Conservation (phyloP, 1,140 invertebrate genomes). For the Penaeus chinensis region DNA sequence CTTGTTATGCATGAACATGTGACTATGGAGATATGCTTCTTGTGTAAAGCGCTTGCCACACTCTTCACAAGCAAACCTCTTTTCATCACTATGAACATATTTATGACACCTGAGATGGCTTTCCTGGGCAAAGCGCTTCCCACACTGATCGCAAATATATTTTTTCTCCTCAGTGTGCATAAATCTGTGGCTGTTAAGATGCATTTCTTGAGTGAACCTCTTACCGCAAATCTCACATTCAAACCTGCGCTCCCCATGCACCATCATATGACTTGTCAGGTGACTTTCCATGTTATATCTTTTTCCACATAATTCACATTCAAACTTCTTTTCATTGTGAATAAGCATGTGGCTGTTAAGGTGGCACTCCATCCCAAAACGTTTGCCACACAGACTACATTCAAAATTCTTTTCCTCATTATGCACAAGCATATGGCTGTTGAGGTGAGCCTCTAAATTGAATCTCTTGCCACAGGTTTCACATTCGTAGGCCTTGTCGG, state of each 20-base stretch:
- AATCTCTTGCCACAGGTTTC: slow-evolving; percentile 9
- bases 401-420: slow-evolving; percentile 1
- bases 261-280: slow-evolving; percentile 2
- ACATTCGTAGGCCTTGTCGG: not conserved
- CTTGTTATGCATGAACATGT: no score
- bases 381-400: not conserved
- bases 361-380: not conserved
- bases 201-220: not conserved
- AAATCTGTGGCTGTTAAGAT: not conserved
- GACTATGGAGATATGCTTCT: no score
- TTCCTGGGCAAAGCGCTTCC: not conserved
- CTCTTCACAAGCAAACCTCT: no score
- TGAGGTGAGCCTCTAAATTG: not conserved
- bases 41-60: no score
- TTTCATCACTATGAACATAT: not conserved
- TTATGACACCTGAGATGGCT: not conserved
- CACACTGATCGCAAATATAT: slow-evolving; percentile 1
- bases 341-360: slow-evolving; percentile 10
- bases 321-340: slow-evolving; percentile 5
- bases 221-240: slow-evolving; percentile 7
- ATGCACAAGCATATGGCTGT: slow-evolving; percentile 15
- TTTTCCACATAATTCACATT: not conserved
- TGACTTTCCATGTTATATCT: not conserved
- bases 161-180: slow-evolving; percentile 4
- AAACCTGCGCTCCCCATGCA: not conserved